phyloP scores from a whole-genome alignment of 1,140 invertebrate species.

The Diploscapter pachys region DNA sequence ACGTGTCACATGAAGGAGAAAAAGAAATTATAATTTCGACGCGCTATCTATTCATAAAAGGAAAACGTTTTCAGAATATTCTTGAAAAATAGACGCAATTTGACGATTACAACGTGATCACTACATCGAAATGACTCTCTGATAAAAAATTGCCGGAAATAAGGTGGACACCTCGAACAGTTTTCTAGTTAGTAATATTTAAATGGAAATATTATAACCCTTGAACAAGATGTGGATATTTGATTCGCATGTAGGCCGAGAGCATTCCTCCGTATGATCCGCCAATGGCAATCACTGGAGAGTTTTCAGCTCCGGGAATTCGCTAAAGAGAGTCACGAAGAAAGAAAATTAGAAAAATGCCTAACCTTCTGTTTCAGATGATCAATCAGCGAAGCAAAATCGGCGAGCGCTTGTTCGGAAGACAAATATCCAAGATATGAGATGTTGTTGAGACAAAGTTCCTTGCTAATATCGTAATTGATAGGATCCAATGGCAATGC shows the following conservation, averaged over 20 bases:
- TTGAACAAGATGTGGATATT: slow-evolving; percentile 83
- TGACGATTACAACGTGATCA: too few species aligned
- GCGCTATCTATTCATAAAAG: too few species aligned
- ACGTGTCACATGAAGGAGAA: too few species aligned
- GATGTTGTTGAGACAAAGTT: slow-evolving; percentile 63
- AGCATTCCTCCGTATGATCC: slow-evolving; percentile 85
- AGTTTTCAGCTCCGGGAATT: slow-evolving; percentile 66
- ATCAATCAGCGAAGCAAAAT: slow-evolving; percentile 80
- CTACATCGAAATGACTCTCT: too few species aligned
- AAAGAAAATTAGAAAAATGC: too few species aligned
- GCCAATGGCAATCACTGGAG: slow-evolving; percentile 76
- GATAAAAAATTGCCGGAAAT: too few species aligned
- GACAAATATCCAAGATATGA: slow-evolving; percentile 75
- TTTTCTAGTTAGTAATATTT: too few species aligned
- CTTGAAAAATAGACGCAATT: too few species aligned
- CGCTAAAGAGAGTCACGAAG: slow-evolving; percentile 35
- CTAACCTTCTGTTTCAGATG: slow-evolving; percentile 64
- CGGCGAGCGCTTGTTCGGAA: slow-evolving; percentile 85
- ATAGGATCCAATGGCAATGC: not conserved
- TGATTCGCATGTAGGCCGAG: slow-evolving; percentile 88
- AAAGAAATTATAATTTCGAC: too few species aligned
- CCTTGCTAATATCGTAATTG: too few species aligned
- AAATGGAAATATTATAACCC: slow-evolving; percentile 44
- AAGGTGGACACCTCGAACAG: too few species aligned
- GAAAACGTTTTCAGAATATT: too few species aligned